Conservation (phyloP, 2,797 vertebrate genomes). For the Pteronotus mesoamericanus region DNA sequence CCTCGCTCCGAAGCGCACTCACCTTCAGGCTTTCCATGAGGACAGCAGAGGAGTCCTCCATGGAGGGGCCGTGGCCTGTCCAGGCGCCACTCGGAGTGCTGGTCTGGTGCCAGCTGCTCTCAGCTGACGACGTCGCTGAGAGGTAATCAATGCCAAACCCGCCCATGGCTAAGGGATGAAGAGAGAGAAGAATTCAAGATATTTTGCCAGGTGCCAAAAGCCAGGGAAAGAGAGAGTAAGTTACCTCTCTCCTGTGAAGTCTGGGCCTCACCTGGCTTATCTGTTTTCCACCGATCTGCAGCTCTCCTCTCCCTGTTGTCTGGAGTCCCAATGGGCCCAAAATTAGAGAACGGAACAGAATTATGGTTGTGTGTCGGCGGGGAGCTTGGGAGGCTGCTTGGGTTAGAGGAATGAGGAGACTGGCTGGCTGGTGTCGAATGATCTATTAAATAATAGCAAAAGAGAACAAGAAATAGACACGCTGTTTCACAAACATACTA, state of each 20-base stretch:
- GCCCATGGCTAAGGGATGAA: slow-evolving; percentile 82
- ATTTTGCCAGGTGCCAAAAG: neutral
- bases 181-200: slow-evolving; percentile 42
- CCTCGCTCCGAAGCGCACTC: slow-evolving; percentile 23
- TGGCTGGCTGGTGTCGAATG: slow-evolving; percentile 99
- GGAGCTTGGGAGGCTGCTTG: slow-evolving; percentile 97
- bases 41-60: slow-evolving; percentile 95
- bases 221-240: neutral
- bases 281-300: slow-evolving; percentile 95
- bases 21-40: slow-evolving; percentile 98
- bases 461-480: slow-evolving; percentile 38
- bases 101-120: slow-evolving; percentile 94
- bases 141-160: slow-evolving; percentile 96
- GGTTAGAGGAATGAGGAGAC: slow-evolving; percentile 98
- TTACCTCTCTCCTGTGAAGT: neutral
- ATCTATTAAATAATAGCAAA: slow-evolving; percentile 83
- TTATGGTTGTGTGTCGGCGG: slow-evolving; percentile 97
- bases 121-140: slow-evolving; percentile 87
- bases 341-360: slow-evolving; percentile 94
- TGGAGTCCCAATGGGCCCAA: slow-evolving; percentile 95
- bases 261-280: slow-evolving; percentile 88
- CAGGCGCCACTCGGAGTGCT: slow-evolving; percentile 88
- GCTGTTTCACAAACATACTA: slow-evolving; percentile 24
- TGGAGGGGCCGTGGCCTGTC: slow-evolving; percentile 90
- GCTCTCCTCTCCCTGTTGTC: slow-evolving; percentile 93